Conservation (phyloP, 2,888 invertebrate genomes). For the Atethmia centrago region DNA sequence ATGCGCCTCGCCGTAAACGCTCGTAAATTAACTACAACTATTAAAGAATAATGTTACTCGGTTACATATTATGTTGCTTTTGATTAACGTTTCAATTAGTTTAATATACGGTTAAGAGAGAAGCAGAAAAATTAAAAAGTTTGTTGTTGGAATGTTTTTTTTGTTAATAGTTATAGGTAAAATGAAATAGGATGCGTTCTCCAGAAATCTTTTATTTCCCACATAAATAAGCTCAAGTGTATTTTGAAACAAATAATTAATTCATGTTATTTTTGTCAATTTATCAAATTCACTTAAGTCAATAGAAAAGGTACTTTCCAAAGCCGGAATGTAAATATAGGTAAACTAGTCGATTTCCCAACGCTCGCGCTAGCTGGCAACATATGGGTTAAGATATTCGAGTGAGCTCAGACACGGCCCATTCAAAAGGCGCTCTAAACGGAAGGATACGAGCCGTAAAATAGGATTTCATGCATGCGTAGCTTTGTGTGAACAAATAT, state of each 20-base stretch:
- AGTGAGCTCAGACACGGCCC: conserved; percentile 83
- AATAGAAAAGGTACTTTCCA: conserved; percentile 20
- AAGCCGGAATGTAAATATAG: conserved; percentile 60
- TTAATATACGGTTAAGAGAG: conserved; percentile 10
- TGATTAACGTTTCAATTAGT: conserved; percentile 53
- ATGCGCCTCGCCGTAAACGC: conserved; percentile 72
- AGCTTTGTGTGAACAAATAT: conserved; percentile 89
- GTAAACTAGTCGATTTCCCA: conserved; percentile 71
- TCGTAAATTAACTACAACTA: conserved; percentile 76
- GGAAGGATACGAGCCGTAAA: conserved; percentile 89
- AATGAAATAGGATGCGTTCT: not conserved
- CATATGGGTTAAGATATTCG: conserved; percentile 83
- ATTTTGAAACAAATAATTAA: not conserved
- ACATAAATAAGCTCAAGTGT: no score
- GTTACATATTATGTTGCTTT: conserved; percentile 55
- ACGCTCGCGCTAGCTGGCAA: conserved; percentile 71
- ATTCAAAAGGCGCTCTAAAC: conserved; percentile 88
- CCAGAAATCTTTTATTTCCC: not conserved
- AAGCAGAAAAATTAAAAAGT: not conserved
- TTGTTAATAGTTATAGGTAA: not conserved
- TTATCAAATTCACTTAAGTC: not conserved
- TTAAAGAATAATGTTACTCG: conserved; percentile 63
- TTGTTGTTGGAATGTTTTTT: not conserved
- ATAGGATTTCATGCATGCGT: conserved; percentile 90
- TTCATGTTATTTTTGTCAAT: not conserved